These are phyloP conservation scores for Melopsittacus undulatus DNA, from an alignment of 2,797 vertebrate species.

Conservation along the genomic window DNA sequence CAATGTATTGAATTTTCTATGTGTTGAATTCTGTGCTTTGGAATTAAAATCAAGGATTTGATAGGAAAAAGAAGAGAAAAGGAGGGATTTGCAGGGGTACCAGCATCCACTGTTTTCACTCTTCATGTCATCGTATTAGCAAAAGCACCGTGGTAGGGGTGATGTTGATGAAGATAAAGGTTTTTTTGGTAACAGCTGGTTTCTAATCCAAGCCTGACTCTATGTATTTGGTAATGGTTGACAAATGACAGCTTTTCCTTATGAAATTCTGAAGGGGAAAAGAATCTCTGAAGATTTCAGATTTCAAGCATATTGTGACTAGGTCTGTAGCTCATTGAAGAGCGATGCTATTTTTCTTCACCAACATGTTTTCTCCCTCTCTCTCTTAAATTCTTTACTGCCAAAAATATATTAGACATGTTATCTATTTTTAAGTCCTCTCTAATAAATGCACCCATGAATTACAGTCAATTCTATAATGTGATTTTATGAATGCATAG, in stretches of 20 bases:
- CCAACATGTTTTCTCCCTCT: not conserved
- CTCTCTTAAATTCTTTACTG: not conserved
- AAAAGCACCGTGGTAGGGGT: not conserved
- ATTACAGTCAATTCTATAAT: not conserved
- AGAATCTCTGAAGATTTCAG: not conserved
- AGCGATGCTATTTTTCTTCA: not conserved
- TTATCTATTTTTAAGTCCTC: not conserved
- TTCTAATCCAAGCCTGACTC: not conserved
- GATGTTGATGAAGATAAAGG: not conserved
- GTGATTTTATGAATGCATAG: not conserved
- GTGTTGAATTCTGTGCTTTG: slow-evolving; percentile 10
- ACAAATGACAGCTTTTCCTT: not conserved
- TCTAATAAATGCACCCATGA: not conserved
- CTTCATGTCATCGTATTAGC: not conserved
- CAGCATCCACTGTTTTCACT: not conserved
- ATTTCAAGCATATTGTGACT: not conserved
- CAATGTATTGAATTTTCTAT: not conserved
- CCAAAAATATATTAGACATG: not conserved
- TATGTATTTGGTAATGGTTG: not conserved
- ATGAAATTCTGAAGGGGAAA: not conserved
- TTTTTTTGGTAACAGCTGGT: not conserved
- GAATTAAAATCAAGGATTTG: slow-evolving; percentile 31
- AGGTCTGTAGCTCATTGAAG: not conserved
- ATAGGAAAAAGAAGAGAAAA: not conserved
- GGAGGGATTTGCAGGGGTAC: not conserved